Evolutionary conservation across 1,140 invertebrate genomes (phyloP), one percentile per base, ranked within the genome.

Genomic region (Pogonognathellus flavescens): DNA sequence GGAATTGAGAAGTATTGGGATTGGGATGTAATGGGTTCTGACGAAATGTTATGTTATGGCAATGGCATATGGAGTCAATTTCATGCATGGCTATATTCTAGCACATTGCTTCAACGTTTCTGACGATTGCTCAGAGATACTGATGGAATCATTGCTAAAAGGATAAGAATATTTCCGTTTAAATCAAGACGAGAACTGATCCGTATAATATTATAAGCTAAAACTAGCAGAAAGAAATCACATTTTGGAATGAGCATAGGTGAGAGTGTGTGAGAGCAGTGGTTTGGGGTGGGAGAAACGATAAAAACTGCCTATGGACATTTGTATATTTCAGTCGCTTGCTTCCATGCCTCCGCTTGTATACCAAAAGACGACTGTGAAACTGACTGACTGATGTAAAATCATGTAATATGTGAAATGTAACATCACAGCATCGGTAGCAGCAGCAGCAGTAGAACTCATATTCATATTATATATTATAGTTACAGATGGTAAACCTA

Each of bases 1-100:
- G 83, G 50, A 72, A 84, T 84, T 84, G 83, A 76, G 70, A 84
- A 84, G 83, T 80, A 84, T 84, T 76, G 70, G 70, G 72, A 80
- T 80, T 84, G 70, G 50, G 83, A 80, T 84, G 83, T 76, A 55
- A 84, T 84, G 83, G 62, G 83, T 72, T 70, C 41, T 53, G 60
- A 49, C 50, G 50, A 50, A 72, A 84, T 84, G 52, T 76, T 80
- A 84, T 72, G 70, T 84, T 80, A 84, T 80, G 72, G 62, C 16
- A 84, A 84, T 84, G 60, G 50, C 72, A 84, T 84, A 83, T 62
- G 82, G 82, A 57, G 31, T 31, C 82, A 83, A 83, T 83, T 83
- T 83, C 82, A 83, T 83, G 82, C 82, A 83, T 83, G 82, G 82
- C 3, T 50, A 60, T 83, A 62, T 66, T 83, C 22, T 50, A 83